These are phyloP conservation scores for Emydura subglobosa DNA, from an alignment of 2,113 vertebrate species.

Conservation along the genomic window DNA sequence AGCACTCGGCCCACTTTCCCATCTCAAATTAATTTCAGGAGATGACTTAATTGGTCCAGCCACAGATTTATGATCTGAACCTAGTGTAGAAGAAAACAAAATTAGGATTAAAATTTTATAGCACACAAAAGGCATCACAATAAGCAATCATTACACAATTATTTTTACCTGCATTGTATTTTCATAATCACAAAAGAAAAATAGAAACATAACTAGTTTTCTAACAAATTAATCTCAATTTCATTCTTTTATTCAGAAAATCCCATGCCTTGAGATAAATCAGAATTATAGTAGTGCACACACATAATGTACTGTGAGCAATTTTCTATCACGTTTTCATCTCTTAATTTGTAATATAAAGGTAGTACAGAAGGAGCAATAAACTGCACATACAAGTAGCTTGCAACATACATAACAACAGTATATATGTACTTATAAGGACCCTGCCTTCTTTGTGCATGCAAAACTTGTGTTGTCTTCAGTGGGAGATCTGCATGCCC, in stretches of 20 bases:
- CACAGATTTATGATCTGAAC: conserved; percentile 78
- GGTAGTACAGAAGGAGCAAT: not conserved
- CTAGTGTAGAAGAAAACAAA: conserved; percentile 73
- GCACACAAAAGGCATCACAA: not conserved
- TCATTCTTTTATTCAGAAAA: not conserved
- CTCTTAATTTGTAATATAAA: not conserved
- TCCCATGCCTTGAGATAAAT: not conserved
- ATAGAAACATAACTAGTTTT: not conserved
- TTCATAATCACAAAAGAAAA: not conserved
- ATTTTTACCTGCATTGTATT: not conserved
- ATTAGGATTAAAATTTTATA: conserved; percentile 32
- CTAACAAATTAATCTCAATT: not conserved
- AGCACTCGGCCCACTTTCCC: conserved; percentile 91
- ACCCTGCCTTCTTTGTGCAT: not conserved
- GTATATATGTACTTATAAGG: not conserved
- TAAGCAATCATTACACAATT: not conserved
- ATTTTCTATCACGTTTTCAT: not conserved
- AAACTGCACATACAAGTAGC: not conserved
- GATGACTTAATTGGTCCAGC: conserved; percentile 70
- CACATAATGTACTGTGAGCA: conserved; percentile 10
- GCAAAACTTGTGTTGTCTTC: not conserved
- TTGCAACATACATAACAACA: not conserved
- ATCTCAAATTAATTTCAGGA: conserved; percentile 90
- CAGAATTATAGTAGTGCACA: not conserved
- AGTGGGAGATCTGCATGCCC: not conserved